Conservation (phyloP, 2,797 vertebrate species). For the Sebastes hubbsi region DNA sequence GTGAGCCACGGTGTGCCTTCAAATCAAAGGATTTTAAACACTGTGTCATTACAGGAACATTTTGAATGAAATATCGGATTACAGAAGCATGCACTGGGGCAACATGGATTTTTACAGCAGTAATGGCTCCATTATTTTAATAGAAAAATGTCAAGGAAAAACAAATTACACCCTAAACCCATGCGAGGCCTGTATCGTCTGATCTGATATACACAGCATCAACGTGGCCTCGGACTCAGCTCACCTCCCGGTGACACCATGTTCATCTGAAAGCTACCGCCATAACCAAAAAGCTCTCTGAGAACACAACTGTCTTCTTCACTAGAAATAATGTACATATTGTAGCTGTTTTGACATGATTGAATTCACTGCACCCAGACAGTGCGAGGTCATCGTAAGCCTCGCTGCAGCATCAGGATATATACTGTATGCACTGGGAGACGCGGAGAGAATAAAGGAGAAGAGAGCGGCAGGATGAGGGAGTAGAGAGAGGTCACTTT, state of each 20-base stretch:
- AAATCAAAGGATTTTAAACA: conserved; percentile 40
- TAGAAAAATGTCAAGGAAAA: conserved; percentile 63
- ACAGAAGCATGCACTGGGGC: conserved; percentile 2
- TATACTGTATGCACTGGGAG: conserved; percentile 50
- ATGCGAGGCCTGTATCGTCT: conserved; percentile 46
- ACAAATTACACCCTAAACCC: conserved; percentile 52
- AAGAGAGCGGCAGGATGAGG: conserved; percentile 61
- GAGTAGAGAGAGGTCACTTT: conserved; percentile 84
- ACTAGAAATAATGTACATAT: conserved; percentile 46
- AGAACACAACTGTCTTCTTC: conserved; percentile 46
- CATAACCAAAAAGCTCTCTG: conserved; percentile 45
- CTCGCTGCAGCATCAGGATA: conserved; percentile 58
- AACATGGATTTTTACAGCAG: conserved; percentile 37
- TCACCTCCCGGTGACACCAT: conserved; percentile 66
- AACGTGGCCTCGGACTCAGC: conserved; percentile 45
- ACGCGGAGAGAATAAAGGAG: conserved; percentile 64
- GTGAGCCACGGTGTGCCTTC: conserved; percentile 10
- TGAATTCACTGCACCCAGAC: conserved; percentile 65
- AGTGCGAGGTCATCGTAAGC: conserved; percentile 66
- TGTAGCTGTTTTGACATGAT: conserved; percentile 67
- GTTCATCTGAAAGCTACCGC: conserved; percentile 46
- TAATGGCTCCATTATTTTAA: conserved; percentile 69
- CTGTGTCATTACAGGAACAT: conserved; percentile 36
- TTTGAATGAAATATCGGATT: conserved; percentile 62
- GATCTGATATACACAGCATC: conserved; percentile 49